Conservation (phyloP, 2,113 vertebrate species). For the Leucosticte australis region DNA sequence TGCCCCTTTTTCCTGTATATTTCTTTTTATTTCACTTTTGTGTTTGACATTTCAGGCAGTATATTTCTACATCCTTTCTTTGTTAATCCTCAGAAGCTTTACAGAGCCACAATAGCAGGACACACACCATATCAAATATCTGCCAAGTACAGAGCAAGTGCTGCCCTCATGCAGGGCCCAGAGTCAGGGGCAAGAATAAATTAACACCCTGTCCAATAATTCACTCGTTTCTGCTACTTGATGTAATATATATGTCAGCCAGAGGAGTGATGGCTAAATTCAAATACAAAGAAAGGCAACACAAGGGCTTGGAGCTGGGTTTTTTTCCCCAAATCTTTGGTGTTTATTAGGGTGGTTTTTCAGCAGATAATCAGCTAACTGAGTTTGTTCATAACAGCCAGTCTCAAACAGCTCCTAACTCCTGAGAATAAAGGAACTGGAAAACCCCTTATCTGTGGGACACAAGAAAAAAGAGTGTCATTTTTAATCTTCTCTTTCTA, state of each 20-base stretch:
- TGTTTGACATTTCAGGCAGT: slow-evolving; percentile 2
- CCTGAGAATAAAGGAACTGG: neutral
- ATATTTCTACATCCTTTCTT: neutral
- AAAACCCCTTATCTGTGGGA: neutral
- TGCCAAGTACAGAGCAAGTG: neutral
- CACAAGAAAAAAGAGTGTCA: neutral
- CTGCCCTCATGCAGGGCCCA: neutral
- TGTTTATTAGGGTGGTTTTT: neutral
- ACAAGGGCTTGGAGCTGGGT: neutral
- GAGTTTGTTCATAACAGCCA: neutral
- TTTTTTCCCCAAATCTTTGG: neutral
- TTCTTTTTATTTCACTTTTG: neutral
- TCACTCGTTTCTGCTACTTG: neutral
- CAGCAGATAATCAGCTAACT: neutral
- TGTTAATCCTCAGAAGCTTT: slow-evolving; percentile 13
- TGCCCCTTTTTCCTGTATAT: neutral
- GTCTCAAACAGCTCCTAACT: neutral
- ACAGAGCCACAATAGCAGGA: neutral
- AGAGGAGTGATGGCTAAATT: neutral
- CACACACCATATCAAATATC: neutral
- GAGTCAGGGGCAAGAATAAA: neutral
- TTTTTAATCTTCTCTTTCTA: neutral
- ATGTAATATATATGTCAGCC: neutral
- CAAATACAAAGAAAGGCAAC: neutral
- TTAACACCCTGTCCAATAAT: neutral